phyloP scores from a whole-genome alignment of 2,888 invertebrate species.

The Brachypalpus laphriformis region DNA sequence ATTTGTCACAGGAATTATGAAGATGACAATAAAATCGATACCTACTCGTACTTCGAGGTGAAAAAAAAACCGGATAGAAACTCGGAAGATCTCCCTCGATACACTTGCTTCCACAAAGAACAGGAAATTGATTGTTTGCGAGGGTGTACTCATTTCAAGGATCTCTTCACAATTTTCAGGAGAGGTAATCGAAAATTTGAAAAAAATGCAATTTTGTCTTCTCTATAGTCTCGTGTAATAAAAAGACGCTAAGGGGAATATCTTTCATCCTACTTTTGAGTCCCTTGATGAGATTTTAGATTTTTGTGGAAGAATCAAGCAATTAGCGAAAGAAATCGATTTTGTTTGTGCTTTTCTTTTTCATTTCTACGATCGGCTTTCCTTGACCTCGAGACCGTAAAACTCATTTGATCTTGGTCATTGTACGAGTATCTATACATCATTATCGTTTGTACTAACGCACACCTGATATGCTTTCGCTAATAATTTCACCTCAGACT shows the following conservation, averaged over 20 bases:
- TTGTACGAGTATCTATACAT: background rate
- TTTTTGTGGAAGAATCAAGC: background rate
- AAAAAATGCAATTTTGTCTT: background rate
- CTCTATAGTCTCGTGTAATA: slow-evolving; percentile 4
- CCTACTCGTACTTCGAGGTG: slow-evolving; percentile 20
- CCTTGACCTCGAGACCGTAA: slow-evolving; percentile 17
- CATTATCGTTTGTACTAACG: background rate
- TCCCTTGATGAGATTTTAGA: background rate
- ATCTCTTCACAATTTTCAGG: slow-evolving; percentile 31
- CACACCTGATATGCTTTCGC: slow-evolving; percentile 42
- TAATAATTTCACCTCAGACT: slow-evolving; percentile 31
- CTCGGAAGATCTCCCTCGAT: background rate
- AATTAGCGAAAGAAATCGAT: slow-evolving; percentile 40
- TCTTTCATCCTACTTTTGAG: background rate
- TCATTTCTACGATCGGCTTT: slow-evolving; percentile 14
- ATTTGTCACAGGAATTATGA: slow-evolving; percentile 71
- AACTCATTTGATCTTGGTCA: background rate
- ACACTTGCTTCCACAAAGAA: slow-evolving; percentile 32
- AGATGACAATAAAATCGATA: slow-evolving; percentile 57
- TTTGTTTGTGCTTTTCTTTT: background rate
- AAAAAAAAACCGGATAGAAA: background rate
- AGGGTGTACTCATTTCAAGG: slow-evolving; percentile 49
- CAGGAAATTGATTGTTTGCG: slow-evolving; percentile 49
- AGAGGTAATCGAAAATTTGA: background rate
- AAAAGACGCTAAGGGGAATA: background rate